Evolutionary conservation across 2,113 vertebrate species (phyloP), one percentile per base, ranked within the genome.

Genomic region (Centropristis striata): DNA sequence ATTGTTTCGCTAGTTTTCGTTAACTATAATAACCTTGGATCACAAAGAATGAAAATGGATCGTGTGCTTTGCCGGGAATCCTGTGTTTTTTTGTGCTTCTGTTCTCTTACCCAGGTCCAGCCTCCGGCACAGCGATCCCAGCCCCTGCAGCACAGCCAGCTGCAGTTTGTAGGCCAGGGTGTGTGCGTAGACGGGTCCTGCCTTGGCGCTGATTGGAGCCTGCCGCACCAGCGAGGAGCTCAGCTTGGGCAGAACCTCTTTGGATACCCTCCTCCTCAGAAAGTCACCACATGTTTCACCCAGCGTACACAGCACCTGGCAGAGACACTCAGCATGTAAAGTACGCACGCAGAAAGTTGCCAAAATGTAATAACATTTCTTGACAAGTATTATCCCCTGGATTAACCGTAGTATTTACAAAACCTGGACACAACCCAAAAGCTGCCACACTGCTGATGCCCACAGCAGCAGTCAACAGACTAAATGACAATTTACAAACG

Each of bases 121-220:
- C 18, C 84, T 92, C 79, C 96, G 86, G 1, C 97, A 98, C 39
- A 99, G 95, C 0, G 95, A 89, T 1, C 97, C 97, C 73, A 99
- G 94, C 1, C 98, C 97, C 89, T 97, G 94, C 81, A 99, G 83
- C 27, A 98, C 95, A 0, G 96, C 96, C 79, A 97, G 92, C 91
- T 99, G 98, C 71, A 99, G 76, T 90, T 98, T 99, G 95, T 96
- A 99, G 86, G 96, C 96, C 61, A 98, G 85, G 0, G 95, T 97
- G 92, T 98, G 97, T 18, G 57, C 91, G 94, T 99, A 99, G 65
- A 97, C 72, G 0, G 97, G 96, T 20, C 97, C 96, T 0, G 97
- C 95, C 20, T 94, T 95, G 90, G 95, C 95, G 16, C 97, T 98
- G 36, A 95, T 70, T 0, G 96, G 93, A 16, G 97, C 97, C 86